Evolutionary conservation across 1,140 invertebrate species (phyloP).

Genomic region (Micrasema longulum): DNA sequence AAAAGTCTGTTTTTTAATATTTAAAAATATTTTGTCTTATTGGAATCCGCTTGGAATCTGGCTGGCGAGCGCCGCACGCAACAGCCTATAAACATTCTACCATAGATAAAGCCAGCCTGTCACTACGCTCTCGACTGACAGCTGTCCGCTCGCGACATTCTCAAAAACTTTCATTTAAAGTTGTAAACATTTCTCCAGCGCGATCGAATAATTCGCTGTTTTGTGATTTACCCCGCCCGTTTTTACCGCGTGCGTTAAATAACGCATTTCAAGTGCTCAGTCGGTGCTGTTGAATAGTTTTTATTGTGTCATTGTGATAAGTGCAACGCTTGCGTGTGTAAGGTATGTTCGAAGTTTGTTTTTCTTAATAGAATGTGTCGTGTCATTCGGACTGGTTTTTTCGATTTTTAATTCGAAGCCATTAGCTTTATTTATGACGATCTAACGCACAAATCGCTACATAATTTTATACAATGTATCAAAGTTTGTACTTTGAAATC

Average conservation of each 20-base stretch:
- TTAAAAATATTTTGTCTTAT: too few relatives aligned
- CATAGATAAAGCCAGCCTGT: slow-evolving; percentile 21
- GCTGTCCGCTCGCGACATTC: too few relatives aligned
- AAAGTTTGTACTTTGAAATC: too few relatives aligned
- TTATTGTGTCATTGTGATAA: slow-evolving; percentile 17
- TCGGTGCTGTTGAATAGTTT: slow-evolving; percentile 2
- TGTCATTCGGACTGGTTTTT: too few relatives aligned
- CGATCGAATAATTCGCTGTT: slow-evolving; percentile 9
- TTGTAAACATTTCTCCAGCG: slow-evolving; percentile 30
- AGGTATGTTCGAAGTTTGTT: slow-evolving; percentile 17
- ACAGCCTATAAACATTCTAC: slow-evolving; percentile 7
- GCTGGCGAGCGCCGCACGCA: background rate
- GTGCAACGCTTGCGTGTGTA: slow-evolving; percentile 15
- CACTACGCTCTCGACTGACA: slow-evolving; percentile 22
- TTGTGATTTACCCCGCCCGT: background rate
- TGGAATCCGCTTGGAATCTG: slow-evolving; percentile 18
- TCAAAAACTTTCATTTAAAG: slow-evolving; percentile 31
- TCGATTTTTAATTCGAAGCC: too few relatives aligned
- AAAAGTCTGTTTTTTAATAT: too few relatives aligned
- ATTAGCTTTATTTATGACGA: too few relatives aligned
- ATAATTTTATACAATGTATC: too few relatives aligned
- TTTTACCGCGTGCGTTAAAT: slow-evolving; percentile 5
- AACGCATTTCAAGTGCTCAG: background rate
- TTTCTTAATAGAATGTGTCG: too few relatives aligned
- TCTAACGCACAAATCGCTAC: too few relatives aligned